Evolutionary conservation across 2,888 invertebrate species (phyloP).

Genomic region (Acanthosepion pharaonis): DNA sequence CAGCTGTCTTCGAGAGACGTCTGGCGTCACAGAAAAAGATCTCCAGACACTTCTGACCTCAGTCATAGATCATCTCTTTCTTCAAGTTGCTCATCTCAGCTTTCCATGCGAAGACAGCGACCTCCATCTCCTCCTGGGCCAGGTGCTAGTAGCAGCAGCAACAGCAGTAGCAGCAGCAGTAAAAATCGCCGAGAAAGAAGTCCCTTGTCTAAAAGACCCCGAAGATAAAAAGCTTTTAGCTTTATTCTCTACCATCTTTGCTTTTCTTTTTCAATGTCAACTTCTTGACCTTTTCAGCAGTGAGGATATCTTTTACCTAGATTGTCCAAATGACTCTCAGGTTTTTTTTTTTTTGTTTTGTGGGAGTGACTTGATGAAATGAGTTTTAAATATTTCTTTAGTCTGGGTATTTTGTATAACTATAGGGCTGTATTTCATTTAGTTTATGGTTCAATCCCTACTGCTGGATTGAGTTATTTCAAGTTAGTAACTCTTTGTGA

Average conservation of each 20-base stretch:
- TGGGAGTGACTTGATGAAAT: too few relatives aligned
- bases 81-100: not conserved
- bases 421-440: not conserved
- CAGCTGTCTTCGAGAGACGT: not conserved
- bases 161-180: not conserved
- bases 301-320: too few relatives aligned
- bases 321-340: too few relatives aligned
- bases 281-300: not conserved
- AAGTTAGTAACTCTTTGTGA: not conserved
- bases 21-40: conserved; percentile 40
- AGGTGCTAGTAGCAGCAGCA: conserved; percentile 33
- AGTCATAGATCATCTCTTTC: not conserved
- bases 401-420: not conserved
- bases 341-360: too few relatives aligned
- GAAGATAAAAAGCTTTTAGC: not conserved
- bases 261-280: not conserved
- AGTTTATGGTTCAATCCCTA: not conserved
- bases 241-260: not conserved
- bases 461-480: not conserved
- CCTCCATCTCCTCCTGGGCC: conserved; percentile 34
- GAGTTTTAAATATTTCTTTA: too few relatives aligned
- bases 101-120: conserved; percentile 24
- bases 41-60: conserved; percentile 34
- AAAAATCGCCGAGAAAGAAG: conserved; percentile 42
- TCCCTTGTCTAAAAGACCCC: conserved; percentile 34